Base-by-base conservation (phyloP, 2,888 invertebrate genomes). In the Polylopha cassiicola region DNA sequence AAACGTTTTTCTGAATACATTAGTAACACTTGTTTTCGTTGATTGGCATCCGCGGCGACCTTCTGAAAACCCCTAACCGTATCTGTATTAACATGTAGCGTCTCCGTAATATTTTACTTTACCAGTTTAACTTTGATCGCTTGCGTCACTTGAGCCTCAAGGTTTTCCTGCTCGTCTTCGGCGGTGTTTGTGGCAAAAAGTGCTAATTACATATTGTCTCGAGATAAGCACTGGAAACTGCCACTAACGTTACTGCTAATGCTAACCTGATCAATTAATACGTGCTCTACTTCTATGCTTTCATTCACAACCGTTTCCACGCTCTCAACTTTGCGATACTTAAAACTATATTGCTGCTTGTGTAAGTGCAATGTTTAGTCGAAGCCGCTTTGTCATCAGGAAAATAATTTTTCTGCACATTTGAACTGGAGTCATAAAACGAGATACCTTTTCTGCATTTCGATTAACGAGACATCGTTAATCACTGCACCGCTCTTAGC, bases 101-200 rank as follows among this genome's bases (percentile, higher is more conserved):
- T 47, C 39, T 9, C 50, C 43, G 41, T 44, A 43, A 52, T 54
- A 50, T 43, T 44, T 45, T 47, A 39, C 39, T 45, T 48, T 48
- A 51, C 46, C 48, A 47, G 33, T 43, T 41, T 55, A 42, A 46
- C 45, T 55, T 51, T 47, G 44, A 49, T 48, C 60, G 48, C 49
- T 47, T 47, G 53, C 47, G 49, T 52, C 50, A 45, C 48, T 43
- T 48, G 48, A 50, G 34, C 48, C 39, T 60, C 69, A 72, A 72
- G 71, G 71, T 55, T 63, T 70, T 65, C 63, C 65, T 60, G n/a
- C n/a, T n/a, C 46, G 47, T 59, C 39, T 47, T 38, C 39, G 28
- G 37, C 33, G 48, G 46, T 46, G 36, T 39, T 44, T 42, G 43
- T 18, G 18, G 42, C 41, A 36, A 42, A 51, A 58, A 57, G 49